These are phyloP conservation scores for Neopipo cinnamomea DNA, from an alignment of 2,113 vertebrate genomes.

Conservation along the genomic window DNA sequence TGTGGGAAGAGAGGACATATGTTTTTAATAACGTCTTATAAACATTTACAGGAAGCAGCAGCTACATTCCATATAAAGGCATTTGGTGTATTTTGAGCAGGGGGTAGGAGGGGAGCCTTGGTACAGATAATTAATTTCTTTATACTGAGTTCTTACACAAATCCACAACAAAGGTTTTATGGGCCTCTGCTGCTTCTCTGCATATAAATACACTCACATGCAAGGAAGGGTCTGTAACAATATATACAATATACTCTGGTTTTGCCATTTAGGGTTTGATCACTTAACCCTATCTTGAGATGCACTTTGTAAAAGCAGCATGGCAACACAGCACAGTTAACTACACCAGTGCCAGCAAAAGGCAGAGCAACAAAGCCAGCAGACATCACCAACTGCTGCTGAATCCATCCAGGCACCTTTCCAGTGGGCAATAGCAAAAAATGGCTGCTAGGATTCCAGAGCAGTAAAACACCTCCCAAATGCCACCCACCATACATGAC, in stretches of 20 bases:
- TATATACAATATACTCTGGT: neutral
- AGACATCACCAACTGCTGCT: neutral
- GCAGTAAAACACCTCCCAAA: neutral
- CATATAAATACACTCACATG: neutral
- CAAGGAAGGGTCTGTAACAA: neutral
- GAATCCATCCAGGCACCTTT: neutral
- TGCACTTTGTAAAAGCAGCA: neutral
- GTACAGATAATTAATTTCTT: conserved; percentile 33
- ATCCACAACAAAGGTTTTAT: conserved; percentile 2
- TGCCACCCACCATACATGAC: neutral
- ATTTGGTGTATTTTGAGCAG: conserved; percentile 45
- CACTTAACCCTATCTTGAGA: neutral
- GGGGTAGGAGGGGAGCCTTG: neutral
- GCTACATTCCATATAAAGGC: conserved; percentile 61
- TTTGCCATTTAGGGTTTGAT: neutral
- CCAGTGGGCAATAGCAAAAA: neutral
- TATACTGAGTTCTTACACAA: conserved; percentile 4
- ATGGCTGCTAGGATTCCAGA: neutral
- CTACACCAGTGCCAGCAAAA: neutral
- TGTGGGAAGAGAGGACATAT: conserved; percentile 48
- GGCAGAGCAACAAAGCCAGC: neutral
- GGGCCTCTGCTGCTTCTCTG: neutral
- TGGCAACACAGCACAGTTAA: neutral
- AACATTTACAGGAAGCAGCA: conserved; percentile 62
- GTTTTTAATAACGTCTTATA: conserved; percentile 65